phyloP scores from a whole-genome alignment of 37 sponge, comb jelly and placozoan species.

The Lycopodina hypogea region DNA sequence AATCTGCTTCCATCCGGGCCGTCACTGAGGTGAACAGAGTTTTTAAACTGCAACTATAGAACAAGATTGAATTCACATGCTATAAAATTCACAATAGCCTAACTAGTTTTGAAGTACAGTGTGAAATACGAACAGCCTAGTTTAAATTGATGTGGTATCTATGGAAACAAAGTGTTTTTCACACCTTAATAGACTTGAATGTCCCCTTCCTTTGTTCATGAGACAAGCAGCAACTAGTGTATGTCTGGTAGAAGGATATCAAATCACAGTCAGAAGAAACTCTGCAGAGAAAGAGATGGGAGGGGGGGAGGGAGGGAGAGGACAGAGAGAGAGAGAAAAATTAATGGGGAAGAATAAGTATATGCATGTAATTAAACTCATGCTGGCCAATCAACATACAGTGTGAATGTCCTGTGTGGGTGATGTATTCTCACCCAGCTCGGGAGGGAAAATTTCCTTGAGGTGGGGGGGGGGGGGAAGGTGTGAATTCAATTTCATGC shows the following conservation, averaged over 20 bases:
- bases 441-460: neutral
- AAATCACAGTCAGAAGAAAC: constrained; percentile 16
- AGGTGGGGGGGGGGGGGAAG: no score
- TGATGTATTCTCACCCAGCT: no score
- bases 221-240: constrained; percentile 3
- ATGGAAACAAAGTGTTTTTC: no score
- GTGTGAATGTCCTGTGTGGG: no score
- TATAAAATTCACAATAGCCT: no score
- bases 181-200: neutral
- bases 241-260: constrained; percentile 44
- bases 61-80: neutral
- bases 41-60: constrained; percentile 1
- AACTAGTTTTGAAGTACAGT: no score
- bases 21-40: neutral
- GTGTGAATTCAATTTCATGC: no score
- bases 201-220: neutral
- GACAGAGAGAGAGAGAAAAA: neutral
- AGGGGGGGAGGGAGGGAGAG: neutral
- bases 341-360: neutral
- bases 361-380: no score
- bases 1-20: constrained; percentile 15
- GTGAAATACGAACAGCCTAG: no score
- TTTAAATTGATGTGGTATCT: no score
- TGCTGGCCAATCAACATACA: no score
- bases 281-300: neutral